Base-by-base conservation (phyloP, 1,140 invertebrate species). In the Galleria mellonella region DNA sequence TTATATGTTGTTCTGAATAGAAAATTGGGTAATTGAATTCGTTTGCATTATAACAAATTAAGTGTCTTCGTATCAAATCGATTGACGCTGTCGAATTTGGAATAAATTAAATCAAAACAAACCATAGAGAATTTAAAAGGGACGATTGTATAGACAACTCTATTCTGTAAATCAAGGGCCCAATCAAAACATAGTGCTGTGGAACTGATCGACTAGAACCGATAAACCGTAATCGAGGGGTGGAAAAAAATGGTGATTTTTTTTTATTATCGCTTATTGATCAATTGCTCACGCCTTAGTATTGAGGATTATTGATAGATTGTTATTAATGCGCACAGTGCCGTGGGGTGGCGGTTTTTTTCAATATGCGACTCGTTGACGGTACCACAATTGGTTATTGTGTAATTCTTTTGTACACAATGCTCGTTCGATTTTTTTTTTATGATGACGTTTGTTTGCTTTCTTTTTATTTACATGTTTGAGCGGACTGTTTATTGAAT, bases 281-380 rank as follows among this genome's bases (percentile, higher is more conserved):
- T 78, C 71, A 74, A 78, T 84, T 77, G 81, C 76, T 84, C 81
- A 74, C 81, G 81, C 78, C 81, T 74, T 49, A 48, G 57, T 66
- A 74, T 74, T 77, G 70, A 67, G 49, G 61, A 73, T 68, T 81
- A 84, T 84, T 84, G 81, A 82, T 81, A 73, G 68, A 83, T 81
- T 79, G 77, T 73, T 77, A 79, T 75, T 77, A 72, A 81, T 76
- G 68, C 56, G 38, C 9, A 12, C 9, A 47, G 37, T 37, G 38
- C 47, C 48, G 53, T 77, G 65, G 74, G 81, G 77, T 77, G 56
- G 57, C 53, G 51, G 58, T 73, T 72, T 76, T 23, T 83, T 73
- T 72, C 60, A 72, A 72, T 73, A 75, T 61, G 55, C 32, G 57
- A 47, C 60, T 62, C 51, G 61, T 69, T 61, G 67, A 64, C 58